These are phyloP conservation scores for Crepidodera aurea DNA, from an alignment of 2,888 invertebrate species.

Conservation along the genomic window DNA sequence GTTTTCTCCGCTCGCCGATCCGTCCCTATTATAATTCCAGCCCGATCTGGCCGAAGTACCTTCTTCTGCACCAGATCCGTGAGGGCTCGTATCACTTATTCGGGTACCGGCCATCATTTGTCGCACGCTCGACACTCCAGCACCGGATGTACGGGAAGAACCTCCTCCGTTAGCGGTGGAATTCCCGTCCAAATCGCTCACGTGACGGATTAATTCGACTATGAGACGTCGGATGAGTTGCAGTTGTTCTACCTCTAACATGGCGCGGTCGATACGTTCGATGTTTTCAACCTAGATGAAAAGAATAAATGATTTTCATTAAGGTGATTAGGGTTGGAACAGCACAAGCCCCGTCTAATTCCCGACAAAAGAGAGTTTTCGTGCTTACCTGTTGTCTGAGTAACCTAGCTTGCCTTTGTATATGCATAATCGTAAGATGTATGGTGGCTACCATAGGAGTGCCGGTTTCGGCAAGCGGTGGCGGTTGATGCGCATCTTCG, in stretches of 20 bases:
- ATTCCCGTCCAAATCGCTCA: conserved; percentile 60
- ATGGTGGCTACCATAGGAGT: conserved; percentile 57
- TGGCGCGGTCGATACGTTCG: conserved; percentile 58
- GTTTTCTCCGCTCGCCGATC: conserved; percentile 1
- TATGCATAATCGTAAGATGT: conserved; percentile 58
- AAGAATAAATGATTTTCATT: too few species aligned
- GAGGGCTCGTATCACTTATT: conserved; percentile 58
- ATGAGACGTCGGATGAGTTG: conserved; percentile 71
- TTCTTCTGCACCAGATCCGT: conserved; percentile 49
- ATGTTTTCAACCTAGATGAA: conserved; percentile 48
- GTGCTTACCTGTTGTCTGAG: conserved; percentile 52
- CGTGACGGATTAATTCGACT: conserved; percentile 69
- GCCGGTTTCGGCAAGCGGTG: conserved; percentile 8
- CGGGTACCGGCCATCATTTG: conserved; percentile 62
- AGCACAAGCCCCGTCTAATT: too few species aligned
- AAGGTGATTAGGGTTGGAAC: too few species aligned
- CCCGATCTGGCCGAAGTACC: not conserved
- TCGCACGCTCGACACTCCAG: conserved; percentile 56
- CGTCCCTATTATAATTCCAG: not conserved
- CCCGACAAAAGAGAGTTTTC: too few species aligned
- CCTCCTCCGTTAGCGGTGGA: not conserved
- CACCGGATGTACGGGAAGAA: conserved; percentile 49
- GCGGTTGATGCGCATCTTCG: conserved; percentile 29
- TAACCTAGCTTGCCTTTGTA: conserved; percentile 57
- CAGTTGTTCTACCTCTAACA: conserved; percentile 62